A percentile compares a stretch with the other conserved stretches of the same genome.
phyloP scores from a whole-genome alignment of 2,888 invertebrate genomes.

The Alloplasta piceator region DNA sequence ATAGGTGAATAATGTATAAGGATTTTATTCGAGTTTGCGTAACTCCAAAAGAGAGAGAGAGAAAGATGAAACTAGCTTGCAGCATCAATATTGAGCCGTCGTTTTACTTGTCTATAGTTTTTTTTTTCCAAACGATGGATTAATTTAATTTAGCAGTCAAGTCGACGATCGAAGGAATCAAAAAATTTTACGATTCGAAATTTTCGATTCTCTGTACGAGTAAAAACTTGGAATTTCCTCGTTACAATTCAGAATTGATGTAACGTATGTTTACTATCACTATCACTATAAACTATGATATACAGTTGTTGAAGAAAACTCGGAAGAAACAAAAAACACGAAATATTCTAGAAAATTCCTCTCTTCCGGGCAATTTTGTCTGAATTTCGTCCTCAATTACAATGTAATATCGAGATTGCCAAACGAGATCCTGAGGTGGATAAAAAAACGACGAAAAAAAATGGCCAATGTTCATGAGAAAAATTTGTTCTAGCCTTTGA shows the following conservation, averaged over 20 bases:
- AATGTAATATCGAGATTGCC: conserved; percentile 10
- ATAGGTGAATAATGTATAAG: neutral
- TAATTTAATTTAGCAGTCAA: conserved; percentile 38
- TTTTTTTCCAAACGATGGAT: conserved; percentile 14
- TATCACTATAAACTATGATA: conserved; percentile 25
- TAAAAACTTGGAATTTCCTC: conserved; percentile 37
- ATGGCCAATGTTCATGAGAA: conserved; percentile 23
- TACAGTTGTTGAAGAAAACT: neutral
- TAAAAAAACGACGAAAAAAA: conserved; percentile 6
- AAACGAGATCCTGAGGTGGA: neutral
- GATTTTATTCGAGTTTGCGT: conserved; percentile 8
- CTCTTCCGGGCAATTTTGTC: neutral
- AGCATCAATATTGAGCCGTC: neutral
- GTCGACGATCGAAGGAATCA: conserved; percentile 25
- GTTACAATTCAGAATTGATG: conserved; percentile 53
- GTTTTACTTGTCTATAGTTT: conserved; percentile 18
- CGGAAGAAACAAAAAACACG: conserved; percentile 14
- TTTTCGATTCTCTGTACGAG: conserved; percentile 45
- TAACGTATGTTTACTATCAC: conserved; percentile 48
- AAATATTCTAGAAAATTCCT: conserved; percentile 30
- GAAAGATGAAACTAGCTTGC: neutral
- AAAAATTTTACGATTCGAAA: conserved; percentile 23
- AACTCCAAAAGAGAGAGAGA: conserved; percentile 17
- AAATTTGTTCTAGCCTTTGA: conserved; percentile 12
- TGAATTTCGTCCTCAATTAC: conserved; percentile 5